Evolutionary conservation across 30 jellyfish, hydroid and myxozoan genomes (phyloP).

Genomic region (Euphysa ruthae): DNA sequence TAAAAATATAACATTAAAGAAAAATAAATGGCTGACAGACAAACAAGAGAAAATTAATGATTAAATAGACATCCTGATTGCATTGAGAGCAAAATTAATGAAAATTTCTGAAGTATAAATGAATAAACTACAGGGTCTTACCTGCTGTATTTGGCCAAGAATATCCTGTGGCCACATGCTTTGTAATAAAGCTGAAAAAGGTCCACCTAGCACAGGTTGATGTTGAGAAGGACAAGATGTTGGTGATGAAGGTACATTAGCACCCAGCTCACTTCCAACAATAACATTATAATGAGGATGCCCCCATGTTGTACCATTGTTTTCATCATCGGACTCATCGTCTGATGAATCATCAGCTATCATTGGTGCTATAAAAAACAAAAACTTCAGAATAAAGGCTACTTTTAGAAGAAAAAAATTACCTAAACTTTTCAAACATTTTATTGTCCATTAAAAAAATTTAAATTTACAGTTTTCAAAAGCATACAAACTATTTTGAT

Average conservation of each 20-base stretch:
- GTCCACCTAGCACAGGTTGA: conserved; percentile 89
- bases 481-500: neutral
- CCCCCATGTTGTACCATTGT: conserved; percentile 53
- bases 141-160: conserved; percentile 94
- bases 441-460: neutral
- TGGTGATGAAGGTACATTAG: conserved; percentile 56
- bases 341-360: conserved; percentile 74
- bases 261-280: conserved; percentile 94
- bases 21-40: neutral
- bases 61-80: too few relatives aligned
- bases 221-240: conserved; percentile 16
- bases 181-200: conserved; percentile 86
- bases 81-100: too few relatives aligned
- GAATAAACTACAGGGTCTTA: too few relatives aligned
- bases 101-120: too few relatives aligned
- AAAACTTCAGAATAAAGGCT: neutral
- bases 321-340: conserved; percentile 72
- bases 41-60: neutral
- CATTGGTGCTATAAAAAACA: conserved; percentile 57
- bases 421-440: neutral
- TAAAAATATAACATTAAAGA: too few relatives aligned
- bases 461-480: neutral
- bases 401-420: neutral
- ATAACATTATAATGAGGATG: conserved; percentile 33
- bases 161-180: conserved; percentile 99